Conservation (phyloP, 1,140 invertebrate genomes). For the Heliconius nattereri region DNA sequence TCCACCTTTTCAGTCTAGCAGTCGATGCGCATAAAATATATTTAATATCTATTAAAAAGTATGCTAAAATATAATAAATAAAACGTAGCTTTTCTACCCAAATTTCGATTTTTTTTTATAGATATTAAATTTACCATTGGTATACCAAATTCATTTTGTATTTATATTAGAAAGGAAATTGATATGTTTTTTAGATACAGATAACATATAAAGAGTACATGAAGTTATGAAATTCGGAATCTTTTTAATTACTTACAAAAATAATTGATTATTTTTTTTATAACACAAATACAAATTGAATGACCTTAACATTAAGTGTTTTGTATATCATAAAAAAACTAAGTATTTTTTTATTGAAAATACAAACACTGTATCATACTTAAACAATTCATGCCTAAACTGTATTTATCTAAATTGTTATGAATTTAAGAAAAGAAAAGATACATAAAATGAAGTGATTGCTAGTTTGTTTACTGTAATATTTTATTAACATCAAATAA, state of each 20-base stretch:
- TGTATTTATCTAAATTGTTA: background rate
- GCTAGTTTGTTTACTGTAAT: background rate
- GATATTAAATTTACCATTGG: slow-evolving; percentile 20
- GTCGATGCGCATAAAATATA: background rate
- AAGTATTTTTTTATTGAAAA: background rate
- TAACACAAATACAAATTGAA: slow-evolving; percentile 6
- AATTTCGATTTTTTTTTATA: slow-evolving; percentile 13
- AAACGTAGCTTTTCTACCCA: slow-evolving; percentile 10
- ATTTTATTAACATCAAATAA: background rate
- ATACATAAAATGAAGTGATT: background rate
- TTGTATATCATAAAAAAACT: background rate
- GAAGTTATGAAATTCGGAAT: background rate
- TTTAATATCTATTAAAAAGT: slow-evolving; percentile 19
- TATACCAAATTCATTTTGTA: slow-evolving; percentile 11
- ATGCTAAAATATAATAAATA: slow-evolving; percentile 12
- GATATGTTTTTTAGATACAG: background rate
- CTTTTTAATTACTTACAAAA: background rate
- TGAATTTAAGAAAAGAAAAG: background rate
- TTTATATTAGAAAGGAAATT: background rate
- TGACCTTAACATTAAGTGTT: slow-evolving; percentile 5
- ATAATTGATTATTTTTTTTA: background rate
- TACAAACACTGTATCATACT: background rate
- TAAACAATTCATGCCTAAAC: background rate
- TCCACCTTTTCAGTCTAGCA: slow-evolving; percentile 6
- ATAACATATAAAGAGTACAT: background rate